Evolutionary conservation across 2,797 vertebrate genomes (phyloP).

Genomic region (Taenioides sp.): DNA sequence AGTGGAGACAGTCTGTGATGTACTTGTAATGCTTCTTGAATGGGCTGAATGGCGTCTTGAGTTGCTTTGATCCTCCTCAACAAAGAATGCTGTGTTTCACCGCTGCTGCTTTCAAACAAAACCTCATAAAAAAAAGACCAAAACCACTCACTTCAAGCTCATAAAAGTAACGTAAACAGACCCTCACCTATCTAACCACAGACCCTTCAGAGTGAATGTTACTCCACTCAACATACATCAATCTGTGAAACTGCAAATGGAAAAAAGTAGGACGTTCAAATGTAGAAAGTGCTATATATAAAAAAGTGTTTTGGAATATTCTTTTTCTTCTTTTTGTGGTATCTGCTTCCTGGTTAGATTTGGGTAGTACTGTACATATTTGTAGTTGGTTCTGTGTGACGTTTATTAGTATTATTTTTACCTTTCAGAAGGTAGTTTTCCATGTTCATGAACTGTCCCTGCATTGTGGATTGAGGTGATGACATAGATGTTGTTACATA

Average conservation of each 20-base stretch:
- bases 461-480: no score
- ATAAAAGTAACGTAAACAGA: conserved; percentile 41
- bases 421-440: no score
- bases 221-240: background rate
- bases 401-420: no score
- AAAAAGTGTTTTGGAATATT: no score
- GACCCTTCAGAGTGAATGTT: background rate
- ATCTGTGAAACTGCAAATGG: background rate
- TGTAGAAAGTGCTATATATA: background rate
- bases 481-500: no score
- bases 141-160: conserved; percentile 47
- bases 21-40: conserved; percentile 35
- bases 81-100: conserved; percentile 42
- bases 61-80: conserved; percentile 62
- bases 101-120: conserved; percentile 53
- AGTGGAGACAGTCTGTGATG: background rate
- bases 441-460: no score
- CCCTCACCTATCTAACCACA: background rate
- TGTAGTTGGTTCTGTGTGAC: no score
- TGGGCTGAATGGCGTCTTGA: conserved; percentile 32
- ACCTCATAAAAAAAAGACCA: conserved; percentile 9
- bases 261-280: background rate
- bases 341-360: background rate
- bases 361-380: no score
- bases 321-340: background rate